phyloP scores from a whole-genome alignment of 2,888 invertebrate genomes.

The Caenorhabditis afra region DNA sequence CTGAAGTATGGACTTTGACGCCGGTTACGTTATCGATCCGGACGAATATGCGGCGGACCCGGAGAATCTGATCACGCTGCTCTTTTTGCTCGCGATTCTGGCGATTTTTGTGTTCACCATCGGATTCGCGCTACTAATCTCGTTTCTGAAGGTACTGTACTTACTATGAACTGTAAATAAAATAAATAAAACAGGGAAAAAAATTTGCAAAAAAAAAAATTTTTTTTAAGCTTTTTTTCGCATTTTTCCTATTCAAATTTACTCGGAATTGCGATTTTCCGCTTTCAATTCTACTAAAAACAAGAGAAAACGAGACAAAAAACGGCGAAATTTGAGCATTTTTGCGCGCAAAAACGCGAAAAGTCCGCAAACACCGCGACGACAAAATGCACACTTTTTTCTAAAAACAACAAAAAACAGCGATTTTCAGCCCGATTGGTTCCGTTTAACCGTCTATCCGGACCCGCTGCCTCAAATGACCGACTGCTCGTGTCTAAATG shows the following conservation, averaged over 20 bases:
- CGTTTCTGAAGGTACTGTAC: constrained; percentile 15
- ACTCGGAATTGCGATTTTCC: no score
- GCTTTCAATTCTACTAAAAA: no score
- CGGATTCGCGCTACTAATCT: not conserved
- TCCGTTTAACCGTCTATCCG: constrained; percentile 27
- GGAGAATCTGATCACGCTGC: constrained; percentile 11
- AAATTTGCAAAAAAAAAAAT: not conserved
- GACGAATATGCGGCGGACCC: not conserved
- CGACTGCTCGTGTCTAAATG: constrained; percentile 43
- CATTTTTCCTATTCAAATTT: no score
- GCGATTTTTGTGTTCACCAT: constrained; percentile 18
- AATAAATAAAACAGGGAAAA: no score
- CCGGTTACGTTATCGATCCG: not conserved
- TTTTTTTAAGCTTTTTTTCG: no score
- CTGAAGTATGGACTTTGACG: not conserved
- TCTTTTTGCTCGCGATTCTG: constrained; percentile 23
- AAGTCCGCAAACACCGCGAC: not conserved
- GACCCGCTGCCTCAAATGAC: constrained; percentile 31
- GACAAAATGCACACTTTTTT: not conserved
- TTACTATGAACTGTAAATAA: not conserved
- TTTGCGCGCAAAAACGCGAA: no score
- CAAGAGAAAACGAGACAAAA: no score
- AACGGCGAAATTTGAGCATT: no score
- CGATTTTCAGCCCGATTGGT: constrained; percentile 40
- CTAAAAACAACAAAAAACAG: not conserved